Percentiles rank a stretch among this genome's conserved stretches.
phyloP scores from a whole-genome alignment of 2,888 invertebrate genomes.

The Drosophila limbata region DNA sequence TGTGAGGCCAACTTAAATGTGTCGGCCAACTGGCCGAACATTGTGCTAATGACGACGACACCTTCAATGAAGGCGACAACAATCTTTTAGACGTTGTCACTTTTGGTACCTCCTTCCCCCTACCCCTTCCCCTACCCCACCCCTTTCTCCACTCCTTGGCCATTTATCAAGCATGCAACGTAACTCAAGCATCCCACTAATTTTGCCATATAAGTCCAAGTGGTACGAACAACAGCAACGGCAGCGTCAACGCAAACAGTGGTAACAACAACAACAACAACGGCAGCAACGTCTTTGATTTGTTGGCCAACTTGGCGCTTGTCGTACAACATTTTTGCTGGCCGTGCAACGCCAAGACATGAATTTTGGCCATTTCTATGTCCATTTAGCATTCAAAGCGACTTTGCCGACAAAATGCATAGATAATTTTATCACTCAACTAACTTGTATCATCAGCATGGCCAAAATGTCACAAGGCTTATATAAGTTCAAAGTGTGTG shows the following conservation, averaged over 20 bases:
- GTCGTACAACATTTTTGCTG: conserved; percentile 78
- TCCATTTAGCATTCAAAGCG: conserved; percentile 59
- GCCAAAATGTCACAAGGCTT: neutral
- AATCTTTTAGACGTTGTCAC: conserved; percentile 11
- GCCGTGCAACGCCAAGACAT: conserved; percentile 27
- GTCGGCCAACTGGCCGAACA: conserved; percentile 36
- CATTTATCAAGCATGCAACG: conserved; percentile 17
- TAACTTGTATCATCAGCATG: conserved; percentile 19
- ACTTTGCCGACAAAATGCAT: conserved; percentile 58
- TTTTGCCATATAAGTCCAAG: conserved; percentile 75
- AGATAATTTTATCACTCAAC: conserved; percentile 29
- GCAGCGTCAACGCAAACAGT: conserved; percentile 17
- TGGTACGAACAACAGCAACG: conserved; percentile 51
- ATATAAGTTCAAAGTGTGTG: neutral
- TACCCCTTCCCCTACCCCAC: too few relatives aligned
- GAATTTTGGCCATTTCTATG: conserved; percentile 49
- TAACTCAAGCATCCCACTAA: conserved; percentile 76
- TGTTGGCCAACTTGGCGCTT: conserved; percentile 75
- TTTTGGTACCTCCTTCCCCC: conserved; percentile 1
- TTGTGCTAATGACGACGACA: conserved; percentile 77
- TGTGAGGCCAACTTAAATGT: conserved; percentile 45
- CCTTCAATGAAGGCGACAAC: conserved; percentile 45
- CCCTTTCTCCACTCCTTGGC: neutral
- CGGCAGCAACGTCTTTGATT: conserved; percentile 46
- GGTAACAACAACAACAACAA: conserved; percentile 9